A percentile compares a stretch with the other conserved stretches of the same genome.
Conservation (phyloP, 2,888 invertebrate genomes). For the Cheilosia vulpina region DNA sequence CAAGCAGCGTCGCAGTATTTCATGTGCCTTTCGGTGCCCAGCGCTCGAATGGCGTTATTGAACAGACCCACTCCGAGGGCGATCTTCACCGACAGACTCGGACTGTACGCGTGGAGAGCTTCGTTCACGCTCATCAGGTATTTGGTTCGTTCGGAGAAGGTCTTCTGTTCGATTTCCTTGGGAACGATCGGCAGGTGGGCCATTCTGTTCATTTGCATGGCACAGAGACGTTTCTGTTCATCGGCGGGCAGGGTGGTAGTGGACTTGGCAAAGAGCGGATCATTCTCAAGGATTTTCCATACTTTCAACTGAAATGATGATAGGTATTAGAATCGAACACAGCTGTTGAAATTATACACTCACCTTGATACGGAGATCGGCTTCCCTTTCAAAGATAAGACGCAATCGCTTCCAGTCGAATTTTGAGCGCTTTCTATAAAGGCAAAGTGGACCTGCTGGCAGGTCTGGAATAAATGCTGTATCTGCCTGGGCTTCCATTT, state of each 20-base stretch:
- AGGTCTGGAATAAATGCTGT: constrained; percentile 88
- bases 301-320: constrained; percentile 87
- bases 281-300: constrained; percentile 90
- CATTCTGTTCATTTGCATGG: constrained; percentile 88
- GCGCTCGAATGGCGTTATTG: constrained; percentile 89
- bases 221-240: constrained; percentile 89
- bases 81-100: constrained; percentile 91
- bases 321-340: constrained; percentile 33
- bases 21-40: constrained; percentile 90
- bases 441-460: constrained; percentile 88
- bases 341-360: constrained; percentile 71
- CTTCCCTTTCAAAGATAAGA: constrained; percentile 91
- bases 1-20: constrained; percentile 89
- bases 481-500: constrained; percentile 82
- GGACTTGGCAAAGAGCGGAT: constrained; percentile 90
- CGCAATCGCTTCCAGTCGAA: constrained; percentile 95
- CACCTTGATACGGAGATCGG: constrained; percentile 91
- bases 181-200: constrained; percentile 88
- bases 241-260: constrained; percentile 87
- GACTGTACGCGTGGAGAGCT: constrained; percentile 88
- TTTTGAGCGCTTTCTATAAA: constrained; percentile 90
- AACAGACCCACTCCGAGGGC: constrained; percentile 90
- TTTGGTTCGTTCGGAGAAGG: constrained; percentile 88
- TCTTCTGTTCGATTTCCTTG: constrained; percentile 86
- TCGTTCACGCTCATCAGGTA: constrained; percentile 91